phyloP scores from a whole-genome alignment of 2,888 invertebrate genomes.

The Bhutanitis thaidina region DNA sequence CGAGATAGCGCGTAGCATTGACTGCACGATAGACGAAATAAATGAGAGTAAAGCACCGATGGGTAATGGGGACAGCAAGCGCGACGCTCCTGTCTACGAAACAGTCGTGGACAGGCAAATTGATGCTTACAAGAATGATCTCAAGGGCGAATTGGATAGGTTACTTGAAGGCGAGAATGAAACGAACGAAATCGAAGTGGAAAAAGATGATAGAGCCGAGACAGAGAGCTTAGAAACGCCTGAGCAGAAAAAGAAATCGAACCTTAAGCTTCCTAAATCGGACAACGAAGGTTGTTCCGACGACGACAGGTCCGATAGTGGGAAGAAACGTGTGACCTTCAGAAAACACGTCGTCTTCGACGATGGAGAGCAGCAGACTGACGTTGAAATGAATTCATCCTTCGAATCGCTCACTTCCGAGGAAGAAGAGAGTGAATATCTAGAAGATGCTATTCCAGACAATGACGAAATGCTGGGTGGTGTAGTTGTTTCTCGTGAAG shows the following conservation, averaged over 20 bases:
- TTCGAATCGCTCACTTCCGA: slow-evolving; percentile 67
- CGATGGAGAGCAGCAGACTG: slow-evolving; percentile 73
- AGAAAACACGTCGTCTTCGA: slow-evolving; percentile 74
- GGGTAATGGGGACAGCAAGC: slow-evolving; percentile 60
- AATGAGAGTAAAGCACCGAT: slow-evolving; percentile 50
- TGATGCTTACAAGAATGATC: slow-evolving; percentile 51
- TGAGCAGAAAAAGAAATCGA: slow-evolving; percentile 56
- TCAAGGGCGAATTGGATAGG: slow-evolving; percentile 57
- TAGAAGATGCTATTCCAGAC: slow-evolving; percentile 52
- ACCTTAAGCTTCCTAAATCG: slow-evolving; percentile 61
- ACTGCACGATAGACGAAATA: slow-evolving; percentile 62
- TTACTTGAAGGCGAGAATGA: slow-evolving; percentile 41
- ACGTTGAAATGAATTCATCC: slow-evolving; percentile 61
- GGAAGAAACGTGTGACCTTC: slow-evolving; percentile 70
- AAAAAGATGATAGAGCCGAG: slow-evolving; percentile 22
- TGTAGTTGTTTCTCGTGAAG: slow-evolving; percentile 38
- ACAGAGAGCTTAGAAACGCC: slow-evolving; percentile 44
- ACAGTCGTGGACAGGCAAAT: slow-evolving; percentile 45
- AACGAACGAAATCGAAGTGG: slow-evolving; percentile 16
- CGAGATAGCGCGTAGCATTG: slow-evolving; percentile 67
- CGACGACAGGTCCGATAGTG: slow-evolving; percentile 66
- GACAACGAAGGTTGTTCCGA: slow-evolving; percentile 68
- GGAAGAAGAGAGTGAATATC: slow-evolving; percentile 53
- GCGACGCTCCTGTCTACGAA: slow-evolving; percentile 48
- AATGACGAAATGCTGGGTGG: slow-evolving; percentile 53